Conservation (phyloP, 35 echinoderm and acorn worm genomes). For the Apostichopus californicus region DNA sequence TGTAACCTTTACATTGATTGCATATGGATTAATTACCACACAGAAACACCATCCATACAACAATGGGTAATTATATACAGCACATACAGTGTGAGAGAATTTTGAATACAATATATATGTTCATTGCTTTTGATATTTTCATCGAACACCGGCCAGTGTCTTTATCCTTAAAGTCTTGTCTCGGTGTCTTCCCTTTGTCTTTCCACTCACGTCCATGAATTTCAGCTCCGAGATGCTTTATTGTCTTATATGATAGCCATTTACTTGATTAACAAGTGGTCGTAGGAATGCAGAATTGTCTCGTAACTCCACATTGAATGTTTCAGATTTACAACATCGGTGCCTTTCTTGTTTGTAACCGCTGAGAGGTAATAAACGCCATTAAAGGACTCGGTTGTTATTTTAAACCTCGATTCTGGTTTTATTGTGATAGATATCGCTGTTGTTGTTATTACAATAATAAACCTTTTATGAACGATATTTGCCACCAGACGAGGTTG, state of each 20-base stretch:
- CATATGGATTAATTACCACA: too few species aligned
- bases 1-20: too few species aligned
- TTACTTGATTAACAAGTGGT: neutral
- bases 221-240: too few species aligned
- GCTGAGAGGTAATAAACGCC: neutral
- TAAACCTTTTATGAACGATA: constrained; percentile 9
- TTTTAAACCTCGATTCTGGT: neutral
- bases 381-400: neutral
- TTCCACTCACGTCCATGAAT: too few species aligned
- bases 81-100: too few species aligned
- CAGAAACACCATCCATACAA: too few species aligned
- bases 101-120: too few species aligned
- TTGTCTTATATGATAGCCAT: neutral
- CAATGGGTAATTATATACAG: too few species aligned
- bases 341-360: neutral
- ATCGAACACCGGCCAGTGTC: too few species aligned
- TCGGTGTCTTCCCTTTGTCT: too few species aligned
- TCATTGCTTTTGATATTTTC: too few species aligned
- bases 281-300: neutral
- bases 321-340: neutral
- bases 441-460: neutral
- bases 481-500: neutral
- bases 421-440: neutral
- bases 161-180: too few species aligned
- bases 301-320: neutral